Conservation (phyloP, 2,888 invertebrate genomes). For the Lithophane socia region DNA sequence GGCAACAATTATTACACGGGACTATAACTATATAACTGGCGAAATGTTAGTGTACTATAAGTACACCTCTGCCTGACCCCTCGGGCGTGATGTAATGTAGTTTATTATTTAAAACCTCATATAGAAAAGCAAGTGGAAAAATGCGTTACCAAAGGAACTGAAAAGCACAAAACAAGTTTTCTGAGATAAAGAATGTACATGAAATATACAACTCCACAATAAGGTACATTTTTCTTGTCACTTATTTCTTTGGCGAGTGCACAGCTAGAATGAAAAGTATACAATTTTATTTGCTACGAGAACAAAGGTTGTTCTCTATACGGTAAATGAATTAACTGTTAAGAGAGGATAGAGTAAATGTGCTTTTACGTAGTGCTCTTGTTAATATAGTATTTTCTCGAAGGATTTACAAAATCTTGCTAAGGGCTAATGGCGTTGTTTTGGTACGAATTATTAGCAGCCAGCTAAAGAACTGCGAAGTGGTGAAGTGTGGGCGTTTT, state of each 20-base stretch:
- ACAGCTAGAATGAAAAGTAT: constrained; percentile 25
- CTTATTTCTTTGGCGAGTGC: constrained; percentile 24
- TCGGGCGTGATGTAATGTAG: no score
- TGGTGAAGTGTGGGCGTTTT: no score
- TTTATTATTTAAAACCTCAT: background rate
- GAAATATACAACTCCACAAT: constrained; percentile 31
- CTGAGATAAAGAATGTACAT: constrained; percentile 15
- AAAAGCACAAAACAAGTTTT: background rate
- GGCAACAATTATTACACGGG: no score
- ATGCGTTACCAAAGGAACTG: constrained; percentile 3
- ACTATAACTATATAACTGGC: no score
- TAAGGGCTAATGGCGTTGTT: background rate
- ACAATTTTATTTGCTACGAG: constrained; percentile 29
- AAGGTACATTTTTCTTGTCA: constrained; percentile 36
- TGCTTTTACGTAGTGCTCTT: background rate
- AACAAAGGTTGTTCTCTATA: constrained; percentile 24
- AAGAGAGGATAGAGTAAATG: constrained; percentile 2
- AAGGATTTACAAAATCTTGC: background rate
- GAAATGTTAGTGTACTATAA: no score
- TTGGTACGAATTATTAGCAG: background rate
- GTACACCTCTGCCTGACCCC: no score
- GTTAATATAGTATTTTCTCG: background rate
- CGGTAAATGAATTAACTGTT: constrained; percentile 38
- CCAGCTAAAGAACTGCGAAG: no score
- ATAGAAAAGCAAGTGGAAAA: background rate